Evolutionary conservation across 2,888 invertebrate species (phyloP).

Genomic region (Scrobipalpa atriplicella): DNA sequence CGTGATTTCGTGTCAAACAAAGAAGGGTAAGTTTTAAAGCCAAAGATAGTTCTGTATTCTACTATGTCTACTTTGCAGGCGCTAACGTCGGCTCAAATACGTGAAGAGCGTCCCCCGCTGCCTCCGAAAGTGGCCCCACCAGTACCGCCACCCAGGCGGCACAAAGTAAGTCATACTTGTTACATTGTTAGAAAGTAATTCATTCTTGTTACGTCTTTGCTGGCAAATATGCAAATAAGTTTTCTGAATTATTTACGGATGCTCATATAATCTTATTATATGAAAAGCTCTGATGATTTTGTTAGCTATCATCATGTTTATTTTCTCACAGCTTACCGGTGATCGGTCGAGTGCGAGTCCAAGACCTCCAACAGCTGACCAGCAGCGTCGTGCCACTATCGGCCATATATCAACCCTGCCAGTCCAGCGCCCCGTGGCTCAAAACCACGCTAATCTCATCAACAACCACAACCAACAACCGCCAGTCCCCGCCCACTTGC

Average conservation of each 20-base stretch:
- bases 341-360: conserved; percentile 70
- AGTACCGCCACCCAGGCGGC: conserved; percentile 76
- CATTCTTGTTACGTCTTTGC: neutral
- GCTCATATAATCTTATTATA: too few relatives aligned
- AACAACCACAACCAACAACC: conserved; percentile 51
- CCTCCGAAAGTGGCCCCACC: conserved; percentile 75
- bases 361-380: conserved; percentile 47
- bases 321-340: conserved; percentile 50
- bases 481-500: conserved; percentile 53
- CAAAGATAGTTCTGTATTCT: neutral
- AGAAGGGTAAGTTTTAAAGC: neutral
- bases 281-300: too few relatives aligned
- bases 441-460: conserved; percentile 40
- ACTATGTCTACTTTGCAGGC: conserved; percentile 50
- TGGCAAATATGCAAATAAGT: too few relatives aligned
- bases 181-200: too few relatives aligned
- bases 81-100: conserved; percentile 60
- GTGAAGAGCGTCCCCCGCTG: conserved; percentile 74
- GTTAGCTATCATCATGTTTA: neutral
- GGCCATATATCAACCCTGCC: conserved; percentile 41
- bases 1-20: neutral
- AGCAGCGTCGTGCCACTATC: conserved; percentile 58
- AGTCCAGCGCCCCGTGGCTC: conserved; percentile 31
- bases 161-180: conserved; percentile 59
- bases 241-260: too few relatives aligned